These are phyloP conservation scores for Pagrus major DNA, from an alignment of 2,113 vertebrate species.

Conservation along the genomic window DNA sequence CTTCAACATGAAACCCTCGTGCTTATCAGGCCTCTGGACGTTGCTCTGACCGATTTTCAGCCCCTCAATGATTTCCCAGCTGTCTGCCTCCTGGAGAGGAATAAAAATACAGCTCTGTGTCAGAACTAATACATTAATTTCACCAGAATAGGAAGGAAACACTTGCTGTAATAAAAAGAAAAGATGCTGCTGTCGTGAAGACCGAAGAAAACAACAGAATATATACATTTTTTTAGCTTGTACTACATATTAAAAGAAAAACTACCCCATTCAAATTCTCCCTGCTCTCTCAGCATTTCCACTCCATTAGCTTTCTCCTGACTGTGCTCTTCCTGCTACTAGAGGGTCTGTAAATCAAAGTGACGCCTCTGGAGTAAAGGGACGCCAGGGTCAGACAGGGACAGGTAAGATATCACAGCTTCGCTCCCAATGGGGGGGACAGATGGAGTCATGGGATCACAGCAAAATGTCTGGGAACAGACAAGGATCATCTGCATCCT, in stretches of 20 bases:
- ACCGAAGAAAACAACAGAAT: conserved; percentile 34
- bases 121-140: conserved; percentile 39
- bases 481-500: not conserved
- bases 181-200: conserved; percentile 14
- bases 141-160: conserved; percentile 3
- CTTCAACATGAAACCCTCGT: conserved; percentile 99
- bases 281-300: conserved; percentile 72
- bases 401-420: conserved; percentile 50
- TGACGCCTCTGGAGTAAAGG: conserved; percentile 48
- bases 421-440: not conserved
- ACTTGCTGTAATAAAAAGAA: conserved; percentile 16
- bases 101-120: conserved; percentile 30
- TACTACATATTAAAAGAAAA: conserved; percentile 53
- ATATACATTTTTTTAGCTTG: conserved; percentile 13
- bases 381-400: conserved; percentile 47
- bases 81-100: conserved; percentile 91
- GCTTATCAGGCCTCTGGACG: conserved; percentile 96
- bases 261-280: conserved; percentile 50
- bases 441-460: not conserved
- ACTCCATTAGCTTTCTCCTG: conserved; percentile 74
- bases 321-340: conserved; percentile 64
- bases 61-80: conserved; percentile 99
- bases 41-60: conserved; percentile 98
- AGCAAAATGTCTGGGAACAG: conserved; percentile 5
- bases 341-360: conserved; percentile 72